Conservation (phyloP, 2,888 invertebrate species). For the Candidula unifasciata region DNA sequence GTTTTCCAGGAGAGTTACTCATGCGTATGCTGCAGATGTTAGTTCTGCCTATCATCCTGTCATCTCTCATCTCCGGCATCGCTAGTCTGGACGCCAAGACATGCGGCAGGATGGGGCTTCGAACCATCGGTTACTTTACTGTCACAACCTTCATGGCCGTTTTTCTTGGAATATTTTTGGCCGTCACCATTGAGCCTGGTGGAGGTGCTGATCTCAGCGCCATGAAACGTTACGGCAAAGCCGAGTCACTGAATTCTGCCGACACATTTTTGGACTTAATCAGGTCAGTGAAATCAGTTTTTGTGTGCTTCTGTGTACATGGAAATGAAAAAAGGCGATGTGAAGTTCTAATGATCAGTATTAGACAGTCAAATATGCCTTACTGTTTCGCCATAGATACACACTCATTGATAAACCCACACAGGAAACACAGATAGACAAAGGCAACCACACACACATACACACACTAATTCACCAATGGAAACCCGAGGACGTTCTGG, state of each 20-base stretch:
- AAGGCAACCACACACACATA: too few relatives aligned
- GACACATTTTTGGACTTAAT: slow-evolving; percentile 95
- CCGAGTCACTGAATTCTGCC: slow-evolving; percentile 82
- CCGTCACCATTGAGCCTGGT: slow-evolving; percentile 91
- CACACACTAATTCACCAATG: too few relatives aligned
- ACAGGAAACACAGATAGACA: too few relatives aligned
- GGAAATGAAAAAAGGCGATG: too few relatives aligned
- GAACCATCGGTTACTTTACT: slow-evolving; percentile 94
- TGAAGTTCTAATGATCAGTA: too few relatives aligned
- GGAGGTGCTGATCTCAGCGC: slow-evolving; percentile 62
- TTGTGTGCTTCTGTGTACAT: neutral
- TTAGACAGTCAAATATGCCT: too few relatives aligned
- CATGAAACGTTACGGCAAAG: slow-evolving; percentile 66
- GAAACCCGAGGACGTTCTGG: too few relatives aligned
- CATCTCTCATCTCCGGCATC: slow-evolving; percentile 90
- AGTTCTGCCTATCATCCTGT: slow-evolving; percentile 91
- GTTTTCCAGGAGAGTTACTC: slow-evolving; percentile 95
- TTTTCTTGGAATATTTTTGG: slow-evolving; percentile 91
- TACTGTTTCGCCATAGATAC: too few relatives aligned
- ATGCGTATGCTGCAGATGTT: slow-evolving; percentile 96
- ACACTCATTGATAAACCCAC: too few relatives aligned
- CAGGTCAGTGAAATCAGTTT: slow-evolving; percentile 81
- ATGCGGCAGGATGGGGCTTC: slow-evolving; percentile 90
- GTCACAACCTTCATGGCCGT: slow-evolving; percentile 94
- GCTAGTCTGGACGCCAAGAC: slow-evolving; percentile 93